phyloP scores from a whole-genome alignment of 2,888 invertebrate species.

The Cetonia aurata region DNA sequence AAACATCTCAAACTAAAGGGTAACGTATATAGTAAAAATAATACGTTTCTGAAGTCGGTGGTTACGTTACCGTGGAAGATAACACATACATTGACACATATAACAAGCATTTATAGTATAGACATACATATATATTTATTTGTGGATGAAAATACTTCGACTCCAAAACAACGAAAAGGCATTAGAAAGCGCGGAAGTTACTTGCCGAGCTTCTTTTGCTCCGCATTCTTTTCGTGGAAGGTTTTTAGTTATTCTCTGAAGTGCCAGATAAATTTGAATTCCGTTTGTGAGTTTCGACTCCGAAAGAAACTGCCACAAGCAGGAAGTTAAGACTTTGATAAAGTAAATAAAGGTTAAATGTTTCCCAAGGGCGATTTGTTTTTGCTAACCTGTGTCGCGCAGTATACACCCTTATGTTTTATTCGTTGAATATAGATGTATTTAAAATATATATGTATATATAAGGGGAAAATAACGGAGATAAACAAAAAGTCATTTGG shows the following conservation, averaged over 20 bases:
- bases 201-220: conserved; percentile 42
- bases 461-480: too few species aligned
- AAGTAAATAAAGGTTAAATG: conserved; percentile 61
- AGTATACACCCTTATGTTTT: background rate
- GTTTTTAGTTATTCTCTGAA: conserved; percentile 38
- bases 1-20: too few species aligned
- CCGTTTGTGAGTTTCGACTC: conserved; percentile 55
- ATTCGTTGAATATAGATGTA: too few species aligned
- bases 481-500: too few species aligned
- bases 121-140: background rate
- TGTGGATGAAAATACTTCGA: conserved; percentile 40
- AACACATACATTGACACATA: background rate
- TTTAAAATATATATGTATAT: too few species aligned
- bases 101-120: background rate
- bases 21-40: too few species aligned
- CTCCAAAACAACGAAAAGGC: conserved; percentile 51
- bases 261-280: conserved; percentile 50
- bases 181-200: conserved; percentile 46
- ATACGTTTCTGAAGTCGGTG: too few species aligned
- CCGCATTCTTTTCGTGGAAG: conserved; percentile 46
- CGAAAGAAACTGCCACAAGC: conserved; percentile 57
- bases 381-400: conserved; percentile 42
- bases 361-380: conserved; percentile 54
- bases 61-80: too few species aligned
- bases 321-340: conserved; percentile 59